Conservation (phyloP, 2,797 vertebrate species). For the Gallirallus australis region DNA sequence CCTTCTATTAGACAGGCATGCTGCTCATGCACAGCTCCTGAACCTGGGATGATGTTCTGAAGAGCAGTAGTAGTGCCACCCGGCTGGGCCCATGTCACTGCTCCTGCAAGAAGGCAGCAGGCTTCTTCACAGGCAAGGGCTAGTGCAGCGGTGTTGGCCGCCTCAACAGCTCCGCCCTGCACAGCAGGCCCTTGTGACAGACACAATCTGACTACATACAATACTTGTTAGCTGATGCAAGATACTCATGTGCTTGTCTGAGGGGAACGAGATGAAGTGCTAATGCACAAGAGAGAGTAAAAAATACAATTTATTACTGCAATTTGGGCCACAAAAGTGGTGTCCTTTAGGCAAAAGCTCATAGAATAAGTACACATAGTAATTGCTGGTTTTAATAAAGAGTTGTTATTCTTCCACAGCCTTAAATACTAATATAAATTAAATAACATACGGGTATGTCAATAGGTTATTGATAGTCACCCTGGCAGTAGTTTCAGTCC, state of each 20-base stretch:
- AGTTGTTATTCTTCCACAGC: not conserved
- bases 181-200: not conserved
- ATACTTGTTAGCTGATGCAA: not conserved
- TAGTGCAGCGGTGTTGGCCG: not conserved
- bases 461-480: not conserved
- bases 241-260: not conserved
- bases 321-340: not conserved
- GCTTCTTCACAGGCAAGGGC: not conserved
- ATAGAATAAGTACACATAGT: not conserved
- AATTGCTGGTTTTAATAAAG: not conserved
- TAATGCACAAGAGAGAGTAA: not conserved
- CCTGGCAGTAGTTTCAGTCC: not conserved
- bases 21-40: accelerated
- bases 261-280: not conserved
- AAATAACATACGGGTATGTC: not conserved
- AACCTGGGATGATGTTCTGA: not conserved
- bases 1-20: not conserved
- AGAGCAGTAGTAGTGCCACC: not conserved
- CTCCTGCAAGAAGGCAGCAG: not conserved
- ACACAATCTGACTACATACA: not conserved
- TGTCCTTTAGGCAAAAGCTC: not conserved
- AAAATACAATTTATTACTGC: conserved; percentile 16
- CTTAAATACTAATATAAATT: conserved; percentile 22
- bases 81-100: accelerated
- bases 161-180: not conserved